A percentile compares a stretch with the other conserved stretches of the same genome.
Evolutionary conservation across 2,113 vertebrate species (phyloP).

Genomic region (Mustela lutreola): DNA sequence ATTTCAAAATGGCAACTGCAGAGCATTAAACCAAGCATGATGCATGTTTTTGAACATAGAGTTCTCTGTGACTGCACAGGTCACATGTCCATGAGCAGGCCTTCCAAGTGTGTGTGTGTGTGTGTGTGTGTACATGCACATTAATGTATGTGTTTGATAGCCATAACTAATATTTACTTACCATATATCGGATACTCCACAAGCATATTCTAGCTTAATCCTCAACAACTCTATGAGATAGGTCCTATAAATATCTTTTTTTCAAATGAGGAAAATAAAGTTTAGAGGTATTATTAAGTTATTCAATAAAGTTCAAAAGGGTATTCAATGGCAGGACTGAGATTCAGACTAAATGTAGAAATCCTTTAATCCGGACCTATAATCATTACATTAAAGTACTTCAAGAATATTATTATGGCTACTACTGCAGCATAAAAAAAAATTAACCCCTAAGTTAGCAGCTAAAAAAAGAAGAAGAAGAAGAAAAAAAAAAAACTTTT

Average conservation of each 20-base stretch:
- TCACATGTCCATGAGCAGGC: not conserved
- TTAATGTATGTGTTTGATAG: not conserved
- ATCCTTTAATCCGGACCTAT: not conserved
- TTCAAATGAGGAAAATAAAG: not conserved
- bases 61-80: not conserved
- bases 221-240: not conserved
- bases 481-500: not conserved
- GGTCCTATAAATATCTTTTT: not conserved
- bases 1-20: constrained; percentile 1
- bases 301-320: not conserved
- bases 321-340: not conserved
- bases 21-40: not conserved
- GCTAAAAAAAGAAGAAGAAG: not conserved
- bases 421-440: not conserved
- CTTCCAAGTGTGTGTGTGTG: not conserved
- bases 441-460: not conserved
- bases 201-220: not conserved
- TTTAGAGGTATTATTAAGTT: not conserved
- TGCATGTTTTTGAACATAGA: not conserved
- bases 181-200: not conserved
- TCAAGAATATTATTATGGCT: not conserved
- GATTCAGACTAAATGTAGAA: not conserved
- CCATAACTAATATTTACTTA: not conserved
- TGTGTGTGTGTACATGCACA: not conserved
- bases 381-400: not conserved